Evolutionary conservation across 2,113 vertebrate species (phyloP).

Genomic region (Ceyx margarethae): DNA sequence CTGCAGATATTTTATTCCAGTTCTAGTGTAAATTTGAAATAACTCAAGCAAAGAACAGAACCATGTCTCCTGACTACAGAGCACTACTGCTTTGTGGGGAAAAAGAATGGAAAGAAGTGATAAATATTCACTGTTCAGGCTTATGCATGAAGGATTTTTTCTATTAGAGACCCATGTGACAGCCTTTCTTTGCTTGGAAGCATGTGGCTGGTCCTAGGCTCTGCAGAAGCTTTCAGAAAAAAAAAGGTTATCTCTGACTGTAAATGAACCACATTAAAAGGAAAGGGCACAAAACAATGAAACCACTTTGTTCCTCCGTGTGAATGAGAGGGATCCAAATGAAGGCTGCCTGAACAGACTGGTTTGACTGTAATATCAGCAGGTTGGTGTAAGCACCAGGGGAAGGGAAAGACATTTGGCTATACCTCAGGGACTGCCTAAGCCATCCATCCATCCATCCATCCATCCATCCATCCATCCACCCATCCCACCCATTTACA

Average conservation of each 20-base stretch:
- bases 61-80: background rate
- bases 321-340: background rate
- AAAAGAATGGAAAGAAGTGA: rapidly evolving
- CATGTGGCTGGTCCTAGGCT: background rate
- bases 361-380: background rate
- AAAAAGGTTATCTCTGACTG: background rate
- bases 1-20: background rate
- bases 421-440: background rate
- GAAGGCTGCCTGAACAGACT: background rate
- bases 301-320: background rate
- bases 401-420: background rate
- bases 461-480: too few relatives aligned
- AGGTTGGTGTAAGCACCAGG: background rate
- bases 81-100: background rate
- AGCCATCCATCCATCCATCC: background rate
- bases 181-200: background rate
- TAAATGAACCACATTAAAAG: background rate
- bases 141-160: background rate
- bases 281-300: background rate
- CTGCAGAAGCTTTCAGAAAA: background rate
- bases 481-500: rapidly evolving
- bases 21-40: background rate
- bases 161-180: background rate
- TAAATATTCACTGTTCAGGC: background rate
- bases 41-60: background rate